Evolutionary conservation across 92 coral and sea anemone genomes (phyloP), one percentile per base, ranked within the genome.

Genomic region (Palythoa grandiflora): DNA sequence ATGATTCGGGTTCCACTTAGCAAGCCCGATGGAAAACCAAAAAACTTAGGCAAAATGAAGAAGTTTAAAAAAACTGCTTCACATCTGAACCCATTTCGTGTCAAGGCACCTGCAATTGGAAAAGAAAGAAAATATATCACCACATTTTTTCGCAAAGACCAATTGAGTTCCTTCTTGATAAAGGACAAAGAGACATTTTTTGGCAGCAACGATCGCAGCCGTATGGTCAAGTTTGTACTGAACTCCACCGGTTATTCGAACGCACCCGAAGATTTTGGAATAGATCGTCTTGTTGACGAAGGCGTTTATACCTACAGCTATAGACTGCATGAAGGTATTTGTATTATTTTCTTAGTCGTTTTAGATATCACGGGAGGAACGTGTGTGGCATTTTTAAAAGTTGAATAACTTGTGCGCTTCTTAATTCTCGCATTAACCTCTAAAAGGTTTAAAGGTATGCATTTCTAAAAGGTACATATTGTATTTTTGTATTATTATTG

Each of bases 171-270:
- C 9, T 87, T 40, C 54, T 44, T 65, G 61, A 76, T 77, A 17
- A 86, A 91, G 36, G 77, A 88, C 75, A 87, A 87, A 70, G 98
- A 88, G 52, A 86, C 92, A 47, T 94, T 96, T 83, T 91, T 88
- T 68, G 83, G 77, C 20, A 83, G 74, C 72, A 89, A 87, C 59
- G 94, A 92, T 60, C 89, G 94, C 55, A 84, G 90, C 52, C 92
- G 94, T 38, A 89, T 91, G 94, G 92, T 89, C n/a, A 89, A 87
- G 17, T 86, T 85, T 66, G 78, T 84, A 11, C 71, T 91, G 57
- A 78, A 84, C 73, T 78, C 88, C 84, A 87, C 90, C 38, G 36
- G 59, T 7, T 91, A 76, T 51, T 90, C 92, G 4, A 1, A 54
- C 1, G 75, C 80, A 47, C 87, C 63, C 3, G 86, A 85, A 15